Conservation (phyloP, 2,113 vertebrate species). For the Archilochus colubris region DNA sequence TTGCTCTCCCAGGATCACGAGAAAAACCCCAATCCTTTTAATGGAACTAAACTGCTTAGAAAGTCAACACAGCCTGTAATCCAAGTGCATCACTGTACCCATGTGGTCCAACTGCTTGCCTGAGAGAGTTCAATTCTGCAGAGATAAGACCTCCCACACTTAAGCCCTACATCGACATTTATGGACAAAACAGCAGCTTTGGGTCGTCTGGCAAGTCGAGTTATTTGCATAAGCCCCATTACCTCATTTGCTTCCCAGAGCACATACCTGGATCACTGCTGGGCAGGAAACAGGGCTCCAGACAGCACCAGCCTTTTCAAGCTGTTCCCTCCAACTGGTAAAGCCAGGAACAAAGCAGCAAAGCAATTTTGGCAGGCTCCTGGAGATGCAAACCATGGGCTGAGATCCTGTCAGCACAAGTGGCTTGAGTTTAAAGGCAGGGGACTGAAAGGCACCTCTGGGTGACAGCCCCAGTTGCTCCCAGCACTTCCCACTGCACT, state of each 20-base stretch:
- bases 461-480: not conserved
- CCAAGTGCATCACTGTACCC: not conserved
- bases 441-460: too few species aligned
- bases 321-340: not conserved
- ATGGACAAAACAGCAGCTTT: not conserved
- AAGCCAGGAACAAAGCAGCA: not conserved
- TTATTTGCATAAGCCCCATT: not conserved
- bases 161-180: not conserved
- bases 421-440: not conserved
- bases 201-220: not conserved
- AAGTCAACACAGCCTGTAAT: not conserved
- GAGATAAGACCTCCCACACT: not conserved
- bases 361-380: too few species aligned
- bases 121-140: not conserved
- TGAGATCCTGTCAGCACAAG: not conserved
- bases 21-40: not conserved
- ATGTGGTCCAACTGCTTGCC: not conserved
- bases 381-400: not conserved
- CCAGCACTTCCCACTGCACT: not conserved
- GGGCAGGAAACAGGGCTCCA: too few species aligned
- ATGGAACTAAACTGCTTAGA: not conserved
- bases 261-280: not conserved
- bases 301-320: rapidly evolving
- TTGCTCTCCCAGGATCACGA: not conserved
- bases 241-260: not conserved